Base-by-base conservation (phyloP, 2,797 vertebrate species). In the Sus cebifrons region DNA sequence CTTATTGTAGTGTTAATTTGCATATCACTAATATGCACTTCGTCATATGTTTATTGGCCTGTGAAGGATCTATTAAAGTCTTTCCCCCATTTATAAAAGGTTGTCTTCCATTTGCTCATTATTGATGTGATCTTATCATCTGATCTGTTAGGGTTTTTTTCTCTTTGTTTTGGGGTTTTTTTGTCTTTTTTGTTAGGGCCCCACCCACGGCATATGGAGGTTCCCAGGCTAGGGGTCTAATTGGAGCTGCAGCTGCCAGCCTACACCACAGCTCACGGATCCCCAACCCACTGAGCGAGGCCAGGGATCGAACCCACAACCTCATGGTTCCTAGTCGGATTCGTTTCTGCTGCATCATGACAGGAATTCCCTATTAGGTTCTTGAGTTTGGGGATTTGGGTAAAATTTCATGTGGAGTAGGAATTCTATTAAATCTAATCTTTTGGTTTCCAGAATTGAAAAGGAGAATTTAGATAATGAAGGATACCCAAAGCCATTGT, bases 361-460 rank as follows among this genome's bases (percentile, higher is more conserved):
- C 36, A 36, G 36, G 36, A 36, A 36, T 36, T 36, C 36, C 36
- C 36, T 36, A 36, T 36, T 36, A 82, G 21, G 32, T 65, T 82
- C 56, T 89, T 71, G 54, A 96, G 52, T 91, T 85, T 79, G 54
- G 56, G 12, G 54, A 60, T 86, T 77, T 70, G 54, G 36, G 29
- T 52, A 81, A 79, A 74, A 84, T 56, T 91, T 64, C 74, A 5
- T 73, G 49, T 5, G 23, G n/a, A 81, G 73, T 84, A 17, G 44
- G 91, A 93, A 95, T 86, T 52, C 27, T 52, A 73, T 32, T 67
- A 56, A 73, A 92, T 62, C 56, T 70, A 83, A 79, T 68, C 58
- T 68, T 10, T 77, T 79, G 21, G 21, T 70, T 95, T 71, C 71
- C 83, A 36, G 62, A 86, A 70, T 68, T 94, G 75, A 70, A 86